These are phyloP conservation scores for Neuroscelio doddi DNA, from an alignment of 2,888 invertebrate genomes.

Conservation along the genomic window DNA sequence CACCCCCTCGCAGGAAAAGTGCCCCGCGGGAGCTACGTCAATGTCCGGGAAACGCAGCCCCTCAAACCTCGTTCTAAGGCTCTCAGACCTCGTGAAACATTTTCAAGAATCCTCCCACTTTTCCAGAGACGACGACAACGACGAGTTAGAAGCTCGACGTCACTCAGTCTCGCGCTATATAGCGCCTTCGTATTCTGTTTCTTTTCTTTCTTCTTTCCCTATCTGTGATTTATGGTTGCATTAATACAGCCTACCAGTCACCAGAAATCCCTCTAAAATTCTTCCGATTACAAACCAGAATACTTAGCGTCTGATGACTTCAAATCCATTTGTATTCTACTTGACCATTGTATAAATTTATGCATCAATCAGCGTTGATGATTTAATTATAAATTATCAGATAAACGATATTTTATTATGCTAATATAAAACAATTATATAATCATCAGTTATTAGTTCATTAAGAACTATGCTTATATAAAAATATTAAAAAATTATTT, in stretches of 20 bases:
- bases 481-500: too few species aligned
- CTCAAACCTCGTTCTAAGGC: conserved; percentile 26
- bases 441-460: too few species aligned
- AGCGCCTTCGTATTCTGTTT: conserved; percentile 28
- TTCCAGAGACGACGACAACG: conserved; percentile 47
- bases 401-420: too few species aligned
- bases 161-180: conserved; percentile 49
- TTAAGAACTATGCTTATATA: too few species aligned
- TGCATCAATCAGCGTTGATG: too few species aligned
- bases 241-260: conserved; percentile 52
- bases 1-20: conserved; percentile 65
- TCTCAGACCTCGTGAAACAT: conserved; percentile 47
- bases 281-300: conserved; percentile 25
- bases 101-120: conserved; percentile 51
- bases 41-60: conserved; percentile 58
- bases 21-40: conserved; percentile 69
- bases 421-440: too few species aligned
- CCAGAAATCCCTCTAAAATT: conserved; percentile 39
- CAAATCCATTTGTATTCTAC: too few species aligned
- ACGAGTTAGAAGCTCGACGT: conserved; percentile 55
- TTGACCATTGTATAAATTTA: background rate
- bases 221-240: conserved; percentile 62
- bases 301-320: conserved; percentile 20
- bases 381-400: too few species aligned
- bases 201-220: conserved; percentile 39